These are phyloP conservation scores for Hypercompe scribonia DNA, from an alignment of 2,888 invertebrate species.

Conservation along the genomic window DNA sequence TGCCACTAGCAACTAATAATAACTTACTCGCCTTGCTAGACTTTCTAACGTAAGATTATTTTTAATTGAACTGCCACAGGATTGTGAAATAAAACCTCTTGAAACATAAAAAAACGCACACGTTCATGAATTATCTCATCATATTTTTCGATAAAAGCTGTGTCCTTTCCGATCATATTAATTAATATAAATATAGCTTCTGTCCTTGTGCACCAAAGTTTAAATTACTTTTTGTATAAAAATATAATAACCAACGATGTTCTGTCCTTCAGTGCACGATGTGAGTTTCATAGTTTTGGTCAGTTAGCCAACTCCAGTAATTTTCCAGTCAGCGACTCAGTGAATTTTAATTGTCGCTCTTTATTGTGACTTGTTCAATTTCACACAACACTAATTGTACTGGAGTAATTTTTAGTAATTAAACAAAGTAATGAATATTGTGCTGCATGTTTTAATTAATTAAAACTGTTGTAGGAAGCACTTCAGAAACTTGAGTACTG, in stretches of 20 bases:
- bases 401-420: constrained; percentile 36
- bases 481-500: background rate
- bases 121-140: background rate
- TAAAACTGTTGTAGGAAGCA: constrained; percentile 30
- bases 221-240: background rate
- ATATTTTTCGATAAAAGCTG: background rate
- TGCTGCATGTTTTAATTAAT: constrained; percentile 44
- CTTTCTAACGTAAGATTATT: too few species aligned
- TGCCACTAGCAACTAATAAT: background rate
- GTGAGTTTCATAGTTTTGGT: background rate
- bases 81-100: background rate
- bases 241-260: background rate
- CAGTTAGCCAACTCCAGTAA: constrained; percentile 4
- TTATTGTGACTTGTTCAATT: constrained; percentile 23
- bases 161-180: background rate
- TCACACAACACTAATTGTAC: constrained; percentile 27
- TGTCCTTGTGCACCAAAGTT: background rate
- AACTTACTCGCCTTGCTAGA: background rate
- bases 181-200: background rate
- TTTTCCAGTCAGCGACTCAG: constrained; percentile 14
- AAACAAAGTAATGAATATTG: constrained; percentile 27
- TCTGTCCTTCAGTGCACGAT: background rate
- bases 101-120: background rate
- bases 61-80: background rate
- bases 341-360: constrained; percentile 27